Evolutionary conservation across 1,140 invertebrate species (phyloP), one percentile per base, ranked within the genome.

Genomic region (Rhynchophorus ferrugineus): DNA sequence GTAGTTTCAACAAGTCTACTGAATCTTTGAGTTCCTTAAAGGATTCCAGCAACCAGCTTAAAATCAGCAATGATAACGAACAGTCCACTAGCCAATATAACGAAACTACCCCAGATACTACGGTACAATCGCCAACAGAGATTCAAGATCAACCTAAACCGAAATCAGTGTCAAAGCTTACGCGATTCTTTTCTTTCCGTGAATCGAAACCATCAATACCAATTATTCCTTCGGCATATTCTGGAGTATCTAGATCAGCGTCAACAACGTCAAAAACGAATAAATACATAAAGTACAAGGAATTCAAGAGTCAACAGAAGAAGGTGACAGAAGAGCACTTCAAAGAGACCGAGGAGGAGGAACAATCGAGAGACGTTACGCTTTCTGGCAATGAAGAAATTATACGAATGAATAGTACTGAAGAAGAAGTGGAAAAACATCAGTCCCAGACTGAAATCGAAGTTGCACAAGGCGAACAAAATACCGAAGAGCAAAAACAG

Each of bases 121-220:
- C 33, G 19, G 16, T 22, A 20, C 42, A 18, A 19, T 16, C 2
- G n/a, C 22, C 9, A 42, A 22, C 17, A 24, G 13, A 5, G 24
- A 16, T 22, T n/a, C 34, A 19, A 18, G 13, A 47, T 11, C 2
- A 2, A 9, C 14, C 17, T 36, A 41, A 5, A 14, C 48, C 9
- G 17, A 22, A 44, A 14, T 52, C 51, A 38, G 51, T 54, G 9
- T 54, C 51, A 0, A 54, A 33, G 22, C 44, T 46, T 6, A 42
- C 38, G 16, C 24, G 41, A 38, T 54, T 54, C 17, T 54, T 54
- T 47, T 54, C 51, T 17, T 54, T 54, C 36, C 39, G 29, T 17
- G 37, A 54, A 43, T 14, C 21, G 3, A 44, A 44, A 13, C 22
- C 29, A 11, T 22, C 33, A 44, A 5, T 44, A 16, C 33, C 16